Conservation (phyloP, 2,797 vertebrate genomes). For the Sebastes diploproa region DNA sequence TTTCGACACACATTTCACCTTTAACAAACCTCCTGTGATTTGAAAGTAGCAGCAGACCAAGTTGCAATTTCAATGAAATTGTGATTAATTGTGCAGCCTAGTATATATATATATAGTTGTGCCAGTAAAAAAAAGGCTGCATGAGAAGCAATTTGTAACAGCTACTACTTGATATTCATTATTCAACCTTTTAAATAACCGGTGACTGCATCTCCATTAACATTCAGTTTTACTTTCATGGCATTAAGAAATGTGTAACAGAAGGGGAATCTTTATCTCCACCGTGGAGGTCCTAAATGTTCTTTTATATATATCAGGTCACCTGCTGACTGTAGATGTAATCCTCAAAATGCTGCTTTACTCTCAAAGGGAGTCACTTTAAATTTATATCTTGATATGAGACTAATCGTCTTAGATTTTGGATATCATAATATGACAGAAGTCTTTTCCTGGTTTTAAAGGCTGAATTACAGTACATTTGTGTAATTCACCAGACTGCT, state of each 20-base stretch:
- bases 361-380: background rate
- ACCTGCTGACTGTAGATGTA: background rate
- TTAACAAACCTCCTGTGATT: too few species aligned
- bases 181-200: conserved; percentile 34
- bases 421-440: too few species aligned
- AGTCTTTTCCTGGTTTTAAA: too few species aligned
- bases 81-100: too few species aligned
- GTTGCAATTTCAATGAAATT: too few species aligned
- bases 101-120: background rate
- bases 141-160: background rate
- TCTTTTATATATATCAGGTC: background rate
- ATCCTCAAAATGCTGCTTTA: background rate
- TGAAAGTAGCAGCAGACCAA: too few species aligned
- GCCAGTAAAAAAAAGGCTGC: background rate
- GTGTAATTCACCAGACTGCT: too few species aligned
- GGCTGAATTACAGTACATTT: too few species aligned
- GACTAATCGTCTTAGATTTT: too few species aligned
- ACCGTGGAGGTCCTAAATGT: background rate
- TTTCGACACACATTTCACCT: too few species aligned
- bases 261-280: background rate
- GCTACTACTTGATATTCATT: conserved; percentile 35
- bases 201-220: conserved; percentile 17
- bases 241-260: background rate
- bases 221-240: conserved; percentile 14
- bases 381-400: too few species aligned